phyloP scores from a whole-genome alignment of 2,797 vertebrate species.

The Sebastes cheni region DNA sequence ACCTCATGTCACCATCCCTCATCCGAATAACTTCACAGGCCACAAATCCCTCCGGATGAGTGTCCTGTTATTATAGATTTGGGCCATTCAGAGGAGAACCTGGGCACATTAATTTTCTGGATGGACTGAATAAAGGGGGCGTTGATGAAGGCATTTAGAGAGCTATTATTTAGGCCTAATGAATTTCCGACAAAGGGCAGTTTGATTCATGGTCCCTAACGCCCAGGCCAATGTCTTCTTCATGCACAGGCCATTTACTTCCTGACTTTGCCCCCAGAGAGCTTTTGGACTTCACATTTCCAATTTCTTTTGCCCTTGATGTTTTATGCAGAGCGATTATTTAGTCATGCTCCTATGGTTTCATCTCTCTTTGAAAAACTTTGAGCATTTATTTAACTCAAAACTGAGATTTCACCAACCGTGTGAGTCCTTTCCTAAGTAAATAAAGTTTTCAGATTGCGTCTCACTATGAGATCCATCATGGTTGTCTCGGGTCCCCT shows the following conservation, averaged over 20 bases:
- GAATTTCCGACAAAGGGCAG: slow-evolving; percentile 55
- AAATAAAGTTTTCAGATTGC: slow-evolving; percentile 4
- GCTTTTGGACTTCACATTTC: slow-evolving; percentile 7
- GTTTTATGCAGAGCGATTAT: slow-evolving; percentile 15
- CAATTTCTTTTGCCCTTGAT: slow-evolving; percentile 31
- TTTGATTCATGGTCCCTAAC: slow-evolving; percentile 52
- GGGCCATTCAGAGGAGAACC: slow-evolving; percentile 35
- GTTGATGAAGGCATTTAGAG: slow-evolving; percentile 59
- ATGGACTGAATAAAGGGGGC: slow-evolving; percentile 40
- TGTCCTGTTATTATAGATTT: slow-evolving; percentile 36
- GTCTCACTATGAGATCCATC: slow-evolving; percentile 18
- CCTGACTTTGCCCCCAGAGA: slow-evolving; percentile 11
- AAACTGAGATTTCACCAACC: neutral
- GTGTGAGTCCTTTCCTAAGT: neutral
- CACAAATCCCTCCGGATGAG: slow-evolving; percentile 31
- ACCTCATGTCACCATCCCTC: slow-evolving; percentile 6
- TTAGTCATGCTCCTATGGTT: slow-evolving; percentile 3
- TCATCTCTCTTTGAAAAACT: neutral
- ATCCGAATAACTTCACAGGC: slow-evolving; percentile 34
- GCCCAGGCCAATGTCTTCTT: slow-evolving; percentile 27
- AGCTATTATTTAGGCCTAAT: slow-evolving; percentile 66
- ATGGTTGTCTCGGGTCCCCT: slow-evolving; percentile 21
- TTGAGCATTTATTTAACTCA: neutral
- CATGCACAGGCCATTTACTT: slow-evolving; percentile 30
- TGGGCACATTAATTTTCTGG: slow-evolving; percentile 43